Base-by-base conservation (phyloP, 2,113 vertebrate genomes). In the Acrocephalus kingi region DNA sequence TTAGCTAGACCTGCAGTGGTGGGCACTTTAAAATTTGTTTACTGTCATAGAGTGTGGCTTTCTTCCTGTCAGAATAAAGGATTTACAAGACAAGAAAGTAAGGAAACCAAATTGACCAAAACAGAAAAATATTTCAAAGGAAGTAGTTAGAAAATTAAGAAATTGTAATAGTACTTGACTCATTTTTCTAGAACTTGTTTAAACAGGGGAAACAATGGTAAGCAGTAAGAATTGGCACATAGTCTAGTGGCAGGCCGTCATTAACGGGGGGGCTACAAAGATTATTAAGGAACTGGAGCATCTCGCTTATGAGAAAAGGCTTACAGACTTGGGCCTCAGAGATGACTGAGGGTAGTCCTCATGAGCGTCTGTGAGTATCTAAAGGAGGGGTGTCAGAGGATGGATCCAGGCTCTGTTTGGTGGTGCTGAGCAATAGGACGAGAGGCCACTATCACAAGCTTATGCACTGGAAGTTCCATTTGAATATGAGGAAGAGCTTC, bases 21-120 rank as follows among this genome's bases (percentile, higher is more conserved):
- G 37, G 33, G 25, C 48, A 67, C 41, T 93, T 90, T 13, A 13
- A 66, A 37, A 30, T 84, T 92, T 95, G 27, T 91, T 97, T 84
- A 41, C 51, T 62, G 10, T 41, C 22, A 5, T 67, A 23, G 21
- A 72, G 18, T 48, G 15, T 48, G 59, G 46, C 67, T 94, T 90
- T 31, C 45, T 87, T 37, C 66, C 55, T 63, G 30, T 90, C 13
- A 55, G 31, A 61, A 71, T 85, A 88, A 93, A 82, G 8, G 43
- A 33, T 96, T 87, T 82, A 87, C 66, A 94, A 82, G 79, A 87
- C 15, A 24, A 79, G 46, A 46, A 89, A 90, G 41, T 56, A 89
- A 61, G 39, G 58, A 83, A 93, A 87, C 23, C 49, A 52, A 43
- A 52, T 80, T 28, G 92, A 90, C 33, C 77, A 62, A 80, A 59